A percentile compares a stretch with the other conserved stretches of the same genome.
phyloP scores from a whole-genome alignment of 2,113 vertebrate species.

The Ptilonorhynchus violaceus region DNA sequence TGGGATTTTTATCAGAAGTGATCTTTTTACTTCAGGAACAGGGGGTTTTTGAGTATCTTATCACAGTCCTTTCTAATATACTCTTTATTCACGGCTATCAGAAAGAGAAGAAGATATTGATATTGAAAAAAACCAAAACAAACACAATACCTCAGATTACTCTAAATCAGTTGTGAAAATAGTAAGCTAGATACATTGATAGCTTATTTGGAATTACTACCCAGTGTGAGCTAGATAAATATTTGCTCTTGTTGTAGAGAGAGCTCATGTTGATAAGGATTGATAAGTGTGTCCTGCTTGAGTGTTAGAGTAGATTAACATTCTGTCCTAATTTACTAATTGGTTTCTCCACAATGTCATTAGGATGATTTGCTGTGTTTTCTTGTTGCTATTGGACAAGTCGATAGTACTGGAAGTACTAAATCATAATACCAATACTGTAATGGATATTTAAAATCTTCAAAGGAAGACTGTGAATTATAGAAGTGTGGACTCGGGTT shows the following conservation, averaged over 20 bases:
- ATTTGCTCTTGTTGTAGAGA: slow-evolving; percentile 4
- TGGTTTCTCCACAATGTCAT: slow-evolving; percentile 10
- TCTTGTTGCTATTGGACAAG: not conserved
- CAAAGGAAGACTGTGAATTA: not conserved
- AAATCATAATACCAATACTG: not conserved
- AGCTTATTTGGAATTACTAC: not conserved
- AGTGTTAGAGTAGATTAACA: not conserved
- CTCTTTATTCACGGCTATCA: not conserved
- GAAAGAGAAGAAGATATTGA: not conserved
- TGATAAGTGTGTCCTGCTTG: slow-evolving; percentile 1
- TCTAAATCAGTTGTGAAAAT: not conserved
- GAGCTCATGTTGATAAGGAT: not conserved
- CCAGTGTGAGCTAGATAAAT: not conserved
- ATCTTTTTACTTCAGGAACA: not conserved
- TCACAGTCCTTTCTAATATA: not conserved
- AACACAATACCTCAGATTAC: not conserved
- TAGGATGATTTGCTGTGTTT: slow-evolving; percentile 16
- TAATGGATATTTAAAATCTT: not conserved
- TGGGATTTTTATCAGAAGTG: not conserved
- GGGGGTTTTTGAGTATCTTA: not conserved
- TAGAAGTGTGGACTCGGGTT: not conserved
- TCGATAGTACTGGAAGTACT: not conserved
- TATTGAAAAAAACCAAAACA: not conserved
- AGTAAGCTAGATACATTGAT: not conserved
- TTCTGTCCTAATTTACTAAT: slow-evolving; percentile 24